Evolutionary conservation across 2,797 vertebrate genomes (phyloP).

Genomic region (Rhinatrema bivittatum): DNA sequence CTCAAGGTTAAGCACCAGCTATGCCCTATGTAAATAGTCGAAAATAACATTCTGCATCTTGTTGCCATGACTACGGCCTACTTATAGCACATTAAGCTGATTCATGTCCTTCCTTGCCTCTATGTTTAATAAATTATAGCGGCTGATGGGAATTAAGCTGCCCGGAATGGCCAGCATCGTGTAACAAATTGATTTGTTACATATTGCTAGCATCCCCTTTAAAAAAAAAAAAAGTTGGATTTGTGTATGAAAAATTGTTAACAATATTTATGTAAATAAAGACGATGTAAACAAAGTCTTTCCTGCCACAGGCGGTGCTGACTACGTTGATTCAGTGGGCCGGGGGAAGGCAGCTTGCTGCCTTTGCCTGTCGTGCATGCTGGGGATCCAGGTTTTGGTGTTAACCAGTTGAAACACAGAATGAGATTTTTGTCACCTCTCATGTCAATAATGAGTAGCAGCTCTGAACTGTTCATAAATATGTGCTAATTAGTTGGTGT

Average conservation of each 20-base stretch:
- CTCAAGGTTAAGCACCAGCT: slow-evolving; percentile 55
- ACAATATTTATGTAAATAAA: slow-evolving; percentile 4
- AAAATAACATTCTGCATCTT: slow-evolving; percentile 59
- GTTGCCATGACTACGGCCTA: slow-evolving; percentile 68
- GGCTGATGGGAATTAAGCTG: slow-evolving; percentile 58
- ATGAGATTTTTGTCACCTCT: too few relatives aligned
- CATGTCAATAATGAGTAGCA: too few relatives aligned
- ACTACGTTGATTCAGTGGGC: too few relatives aligned
- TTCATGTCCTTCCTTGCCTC: slow-evolving; percentile 67
- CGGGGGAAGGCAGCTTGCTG: too few relatives aligned
- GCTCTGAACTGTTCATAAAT: too few relatives aligned
- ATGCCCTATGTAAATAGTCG: slow-evolving; percentile 60
- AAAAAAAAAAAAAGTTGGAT: slow-evolving; percentile 22
- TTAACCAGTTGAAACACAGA: too few relatives aligned
- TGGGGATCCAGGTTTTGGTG: too few relatives aligned
- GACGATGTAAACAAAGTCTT: too few relatives aligned
- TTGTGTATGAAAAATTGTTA: slow-evolving; percentile 13
- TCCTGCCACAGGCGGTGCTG: too few relatives aligned
- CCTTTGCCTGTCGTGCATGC: too few relatives aligned
- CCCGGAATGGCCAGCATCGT: slow-evolving; percentile 42
- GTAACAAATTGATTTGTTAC: slow-evolving; percentile 53
- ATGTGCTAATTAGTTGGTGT: too few relatives aligned
- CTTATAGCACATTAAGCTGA: slow-evolving; percentile 71
- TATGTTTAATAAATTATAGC: slow-evolving; percentile 68
- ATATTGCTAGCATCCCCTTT: slow-evolving; percentile 31